Conservation (phyloP, 1,140 invertebrate species). For the Euura saliciscinereae region DNA sequence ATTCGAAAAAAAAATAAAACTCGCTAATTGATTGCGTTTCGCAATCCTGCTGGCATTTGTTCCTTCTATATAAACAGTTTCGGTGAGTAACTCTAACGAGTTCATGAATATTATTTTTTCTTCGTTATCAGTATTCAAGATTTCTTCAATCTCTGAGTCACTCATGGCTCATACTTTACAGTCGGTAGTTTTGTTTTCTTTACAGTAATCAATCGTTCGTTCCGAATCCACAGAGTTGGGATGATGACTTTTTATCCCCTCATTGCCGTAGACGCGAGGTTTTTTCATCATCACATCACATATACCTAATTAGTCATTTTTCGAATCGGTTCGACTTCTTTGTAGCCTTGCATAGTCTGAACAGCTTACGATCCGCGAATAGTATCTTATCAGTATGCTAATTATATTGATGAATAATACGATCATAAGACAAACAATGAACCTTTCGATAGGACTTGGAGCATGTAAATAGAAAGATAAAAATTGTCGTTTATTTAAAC, state of each 20-base stretch:
- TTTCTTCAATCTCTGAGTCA: neutral
- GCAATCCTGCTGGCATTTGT: neutral
- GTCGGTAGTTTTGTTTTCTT: no score
- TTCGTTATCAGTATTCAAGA: neutral
- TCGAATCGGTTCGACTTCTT: neutral
- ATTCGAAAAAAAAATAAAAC: neutral
- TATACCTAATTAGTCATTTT: neutral
- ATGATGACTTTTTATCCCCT: no score
- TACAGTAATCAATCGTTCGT: neutral
- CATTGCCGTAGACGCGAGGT: no score
- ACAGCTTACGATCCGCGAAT: no score
- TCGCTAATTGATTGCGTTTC: neutral
- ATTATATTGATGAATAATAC: no score
- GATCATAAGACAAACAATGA: no score
- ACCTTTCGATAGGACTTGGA: neutral
- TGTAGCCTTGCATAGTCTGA: no score
- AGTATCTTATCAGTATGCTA: no score
- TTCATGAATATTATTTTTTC: constrained; percentile 4
- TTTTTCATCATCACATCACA: neutral
- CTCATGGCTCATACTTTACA: neutral
- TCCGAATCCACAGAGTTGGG: no score
- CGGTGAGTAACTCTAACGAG: neutral
- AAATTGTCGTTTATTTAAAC: neutral
- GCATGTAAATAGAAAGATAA: neutral
- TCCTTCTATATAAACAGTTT: neutral